Conservation (phyloP, 2,888 invertebrate genomes). For the Lobophora halterata region DNA sequence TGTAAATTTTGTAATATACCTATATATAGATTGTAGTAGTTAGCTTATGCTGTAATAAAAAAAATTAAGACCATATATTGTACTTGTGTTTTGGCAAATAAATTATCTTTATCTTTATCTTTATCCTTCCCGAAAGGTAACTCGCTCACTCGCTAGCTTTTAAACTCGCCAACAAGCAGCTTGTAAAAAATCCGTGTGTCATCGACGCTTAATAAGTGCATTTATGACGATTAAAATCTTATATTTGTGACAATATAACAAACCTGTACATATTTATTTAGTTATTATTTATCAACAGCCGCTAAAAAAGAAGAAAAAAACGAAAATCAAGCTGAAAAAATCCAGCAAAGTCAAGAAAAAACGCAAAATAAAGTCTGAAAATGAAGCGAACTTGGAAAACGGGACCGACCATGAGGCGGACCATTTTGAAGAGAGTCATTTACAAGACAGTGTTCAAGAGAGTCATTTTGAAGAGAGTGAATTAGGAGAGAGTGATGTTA, state of each 20-base stretch:
- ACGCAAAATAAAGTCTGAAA: constrained; percentile 9
- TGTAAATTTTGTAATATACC: too few relatives aligned
- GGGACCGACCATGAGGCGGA: background rate
- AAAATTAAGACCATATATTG: too few relatives aligned
- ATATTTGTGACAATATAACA: too few relatives aligned
- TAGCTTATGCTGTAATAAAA: too few relatives aligned
- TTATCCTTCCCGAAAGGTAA: too few relatives aligned
- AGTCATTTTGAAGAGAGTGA: background rate
- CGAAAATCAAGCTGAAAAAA: constrained; percentile 25
- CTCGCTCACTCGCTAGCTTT: too few relatives aligned
- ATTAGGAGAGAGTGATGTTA: background rate
- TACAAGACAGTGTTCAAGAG: background rate
- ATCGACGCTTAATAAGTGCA: too few relatives aligned
- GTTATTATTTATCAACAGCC: constrained; percentile 2
- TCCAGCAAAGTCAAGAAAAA: constrained; percentile 29
- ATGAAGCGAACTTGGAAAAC: constrained; percentile 2
- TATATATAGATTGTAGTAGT: too few relatives aligned
- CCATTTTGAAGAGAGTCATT: background rate
- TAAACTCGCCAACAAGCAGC: too few relatives aligned
- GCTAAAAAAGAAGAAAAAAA: constrained; percentile 34
- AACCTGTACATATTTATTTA: background rate
- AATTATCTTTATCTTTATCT: too few relatives aligned
- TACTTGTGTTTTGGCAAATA: too few relatives aligned
- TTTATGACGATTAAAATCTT: background rate
- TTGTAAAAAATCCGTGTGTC: too few relatives aligned